These are phyloP conservation scores for Leucophora obtusa DNA, from an alignment of 2,888 invertebrate genomes.

Conservation along the genomic window DNA sequence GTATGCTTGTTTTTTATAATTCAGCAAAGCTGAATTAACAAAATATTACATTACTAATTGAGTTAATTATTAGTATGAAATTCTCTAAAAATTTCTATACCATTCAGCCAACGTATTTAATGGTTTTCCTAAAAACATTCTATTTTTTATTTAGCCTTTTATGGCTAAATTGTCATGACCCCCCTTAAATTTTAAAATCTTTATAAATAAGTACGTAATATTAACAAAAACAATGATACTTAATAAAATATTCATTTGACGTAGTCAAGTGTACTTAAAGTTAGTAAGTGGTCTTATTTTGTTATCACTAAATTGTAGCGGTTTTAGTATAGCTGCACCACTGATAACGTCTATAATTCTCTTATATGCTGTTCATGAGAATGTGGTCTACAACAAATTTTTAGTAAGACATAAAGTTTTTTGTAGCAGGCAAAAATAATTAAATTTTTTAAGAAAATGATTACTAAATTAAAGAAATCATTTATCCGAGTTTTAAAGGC, in stretches of 20 bases:
- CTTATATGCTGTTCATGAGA: background rate
- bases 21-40: no score
- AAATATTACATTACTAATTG: no score
- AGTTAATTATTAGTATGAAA: background rate
- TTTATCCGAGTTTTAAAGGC: no score
- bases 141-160: background rate
- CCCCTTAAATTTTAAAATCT: background rate
- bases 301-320: background rate
- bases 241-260: conserved; percentile 6
- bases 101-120: no score
- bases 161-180: background rate
- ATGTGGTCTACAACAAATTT: background rate
- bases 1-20: no score
- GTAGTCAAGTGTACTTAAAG: background rate
- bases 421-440: no score
- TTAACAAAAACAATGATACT: background rate
- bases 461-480: no score
- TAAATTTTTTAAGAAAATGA: no score
- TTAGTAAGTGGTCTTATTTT: background rate
- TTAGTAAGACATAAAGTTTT: background rate
- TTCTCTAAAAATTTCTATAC: background rate
- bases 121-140: no score
- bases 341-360: background rate
- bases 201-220: background rate
- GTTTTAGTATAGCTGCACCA: background rate